phyloP scores from a whole-genome alignment of 2,113 vertebrate genomes.

The Tetrao urogallus region DNA sequence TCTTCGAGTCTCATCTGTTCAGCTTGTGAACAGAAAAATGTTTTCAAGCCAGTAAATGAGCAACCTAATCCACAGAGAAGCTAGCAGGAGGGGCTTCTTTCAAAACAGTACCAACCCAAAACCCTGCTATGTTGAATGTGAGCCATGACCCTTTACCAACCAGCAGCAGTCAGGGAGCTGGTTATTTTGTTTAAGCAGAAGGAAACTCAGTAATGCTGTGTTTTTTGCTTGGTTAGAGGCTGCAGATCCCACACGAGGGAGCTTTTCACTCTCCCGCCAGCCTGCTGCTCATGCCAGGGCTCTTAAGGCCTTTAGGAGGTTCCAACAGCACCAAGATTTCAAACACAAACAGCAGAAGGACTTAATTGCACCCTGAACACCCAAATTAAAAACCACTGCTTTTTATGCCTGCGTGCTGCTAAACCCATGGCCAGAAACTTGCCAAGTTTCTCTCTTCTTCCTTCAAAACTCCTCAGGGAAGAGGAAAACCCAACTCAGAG shows the following conservation, averaged over 20 bases:
- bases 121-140: accelerated
- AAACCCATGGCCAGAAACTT: background rate
- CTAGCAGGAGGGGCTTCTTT: background rate
- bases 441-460: accelerated
- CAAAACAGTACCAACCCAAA: background rate
- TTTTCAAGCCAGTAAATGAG: slow-evolving; percentile 69
- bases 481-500: background rate
- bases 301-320: background rate
- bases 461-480: accelerated
- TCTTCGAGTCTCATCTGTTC: slow-evolving; percentile 75
- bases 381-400: background rate
- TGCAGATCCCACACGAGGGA: background rate
- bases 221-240: background rate
- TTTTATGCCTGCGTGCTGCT: background rate
- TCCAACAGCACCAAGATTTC: background rate
- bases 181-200: background rate
- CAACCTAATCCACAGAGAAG: slow-evolving; percentile 58
- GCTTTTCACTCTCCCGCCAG: accelerated
- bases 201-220: accelerated
- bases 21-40: slow-evolving; percentile 55
- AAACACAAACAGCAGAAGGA: background rate
- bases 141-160: background rate
- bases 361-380: too few relatives aligned
- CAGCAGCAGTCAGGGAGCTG: background rate
- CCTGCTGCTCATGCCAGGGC: background rate